Conservation (phyloP, 2,113 vertebrate genomes). For the Aspiorhynchus laticeps region DNA sequence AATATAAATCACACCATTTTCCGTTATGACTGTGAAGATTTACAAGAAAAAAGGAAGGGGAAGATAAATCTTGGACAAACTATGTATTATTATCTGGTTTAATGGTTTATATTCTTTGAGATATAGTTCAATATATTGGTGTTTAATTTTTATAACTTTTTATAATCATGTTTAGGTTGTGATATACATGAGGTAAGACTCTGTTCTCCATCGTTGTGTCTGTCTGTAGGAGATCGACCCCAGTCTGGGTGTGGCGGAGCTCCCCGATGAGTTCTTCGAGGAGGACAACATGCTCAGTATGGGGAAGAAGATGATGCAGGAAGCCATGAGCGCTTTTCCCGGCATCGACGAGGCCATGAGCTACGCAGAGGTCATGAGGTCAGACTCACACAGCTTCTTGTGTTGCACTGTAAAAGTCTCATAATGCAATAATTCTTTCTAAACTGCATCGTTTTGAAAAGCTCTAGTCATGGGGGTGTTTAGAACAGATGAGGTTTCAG, state of each 20-base stretch:
- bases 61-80: not conserved
- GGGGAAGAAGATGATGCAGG: constrained; percentile 99
- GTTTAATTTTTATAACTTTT: not conserved
- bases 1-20: not conserved
- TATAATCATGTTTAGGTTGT: not conserved
- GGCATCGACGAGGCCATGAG: constrained; percentile 97
- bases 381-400: constrained; percentile 41
- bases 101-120: not conserved
- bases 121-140: not conserved
- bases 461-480: not conserved
- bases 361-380: constrained; percentile 97
- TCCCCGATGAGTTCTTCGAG: constrained; percentile 95
- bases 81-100: not conserved
- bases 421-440: not conserved
- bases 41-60: not conserved
- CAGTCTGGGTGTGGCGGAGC: constrained; percentile 90
- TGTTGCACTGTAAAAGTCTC: not conserved
- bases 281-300: constrained; percentile 97
- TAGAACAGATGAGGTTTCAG: not conserved
- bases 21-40: not conserved
- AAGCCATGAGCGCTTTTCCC: constrained; percentile 95
- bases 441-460: not conserved
- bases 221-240: constrained; percentile 90
- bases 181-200: not conserved
- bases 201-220: not conserved